Conservation (phyloP, 2,113 vertebrate genomes). For the Syngnathus scovelli region DNA sequence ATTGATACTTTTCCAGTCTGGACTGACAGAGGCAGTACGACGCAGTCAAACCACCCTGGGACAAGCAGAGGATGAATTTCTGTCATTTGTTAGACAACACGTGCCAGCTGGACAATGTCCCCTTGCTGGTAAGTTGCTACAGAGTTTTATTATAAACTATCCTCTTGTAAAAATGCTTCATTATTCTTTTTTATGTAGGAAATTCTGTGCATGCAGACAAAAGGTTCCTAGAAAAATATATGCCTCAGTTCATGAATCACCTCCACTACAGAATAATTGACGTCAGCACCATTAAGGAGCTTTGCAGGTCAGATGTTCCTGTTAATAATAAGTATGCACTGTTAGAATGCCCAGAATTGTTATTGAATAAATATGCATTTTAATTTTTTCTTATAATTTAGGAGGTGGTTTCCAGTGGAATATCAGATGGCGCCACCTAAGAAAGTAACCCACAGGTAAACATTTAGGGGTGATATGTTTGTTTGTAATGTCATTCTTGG, state of each 20-base stretch:
- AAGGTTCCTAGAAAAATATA: slow-evolving; percentile 93
- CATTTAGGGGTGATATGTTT: no score
- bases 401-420: slow-evolving; percentile 91
- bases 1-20: slow-evolving; percentile 75
- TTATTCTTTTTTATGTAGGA: slow-evolving; percentile 43
- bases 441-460: slow-evolving; percentile 85
- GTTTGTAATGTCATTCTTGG: no score
- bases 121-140: slow-evolving; percentile 79
- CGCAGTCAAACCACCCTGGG: slow-evolving; percentile 84
- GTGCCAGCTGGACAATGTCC: slow-evolving; percentile 91
- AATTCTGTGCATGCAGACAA: slow-evolving; percentile 81
- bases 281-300: slow-evolving; percentile 96
- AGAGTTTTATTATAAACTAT: neutral
- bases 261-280: slow-evolving; percentile 86
- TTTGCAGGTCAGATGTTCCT: slow-evolving; percentile 78
- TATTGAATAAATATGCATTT: neutral
- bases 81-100: slow-evolving; percentile 91
- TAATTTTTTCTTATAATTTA: slow-evolving; percentile 40
- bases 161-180: no score
- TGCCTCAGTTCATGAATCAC: slow-evolving; percentile 91
- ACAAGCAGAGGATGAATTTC: slow-evolving; percentile 92
- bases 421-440: slow-evolving; percentile 85
- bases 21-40: slow-evolving; percentile 88
- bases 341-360: neutral
- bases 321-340: neutral